phyloP scores from a whole-genome alignment of 2,888 invertebrate genomes.

The Linnaemya vulpina region DNA sequence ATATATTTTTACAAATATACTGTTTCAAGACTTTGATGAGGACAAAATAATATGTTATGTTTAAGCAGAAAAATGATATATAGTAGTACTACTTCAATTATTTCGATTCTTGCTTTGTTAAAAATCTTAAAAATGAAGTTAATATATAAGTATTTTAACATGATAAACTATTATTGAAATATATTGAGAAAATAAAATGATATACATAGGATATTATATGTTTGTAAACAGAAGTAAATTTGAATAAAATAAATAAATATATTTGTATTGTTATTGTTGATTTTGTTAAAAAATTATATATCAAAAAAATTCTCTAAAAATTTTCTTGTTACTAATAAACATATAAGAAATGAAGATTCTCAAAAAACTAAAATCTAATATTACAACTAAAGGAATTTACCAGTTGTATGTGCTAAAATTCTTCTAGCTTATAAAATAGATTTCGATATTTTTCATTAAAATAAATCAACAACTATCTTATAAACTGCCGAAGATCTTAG shows the following conservation, averaged over 20 bases:
- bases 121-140: constrained; percentile 54
- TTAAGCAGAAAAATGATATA: constrained; percentile 55
- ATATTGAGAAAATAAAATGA: constrained; percentile 38
- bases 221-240: not conserved
- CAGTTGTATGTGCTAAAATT: not conserved
- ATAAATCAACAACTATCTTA: not conserved
- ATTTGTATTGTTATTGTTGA: not conserved
- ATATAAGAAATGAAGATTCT: constrained; percentile 42
- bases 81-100: constrained; percentile 11
- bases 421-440: not conserved
- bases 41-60: constrained; percentile 23
- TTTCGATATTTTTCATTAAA: not conserved
- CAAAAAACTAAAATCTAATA: constrained; percentile 63
- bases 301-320: constrained; percentile 60
- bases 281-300: constrained; percentile 29
- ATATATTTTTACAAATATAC: constrained; percentile 35
- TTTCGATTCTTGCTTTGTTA: constrained; percentile 34
- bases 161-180: constrained; percentile 38
- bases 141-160: constrained; percentile 64
- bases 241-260: not conserved
- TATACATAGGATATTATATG: constrained; percentile 27
- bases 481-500: not conserved
- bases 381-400: constrained; percentile 33
- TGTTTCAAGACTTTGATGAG: constrained; percentile 7
- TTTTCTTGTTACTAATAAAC: constrained; percentile 38